Conservation (phyloP, 1,140 invertebrate species). For the Brachystomella parvula region DNA sequence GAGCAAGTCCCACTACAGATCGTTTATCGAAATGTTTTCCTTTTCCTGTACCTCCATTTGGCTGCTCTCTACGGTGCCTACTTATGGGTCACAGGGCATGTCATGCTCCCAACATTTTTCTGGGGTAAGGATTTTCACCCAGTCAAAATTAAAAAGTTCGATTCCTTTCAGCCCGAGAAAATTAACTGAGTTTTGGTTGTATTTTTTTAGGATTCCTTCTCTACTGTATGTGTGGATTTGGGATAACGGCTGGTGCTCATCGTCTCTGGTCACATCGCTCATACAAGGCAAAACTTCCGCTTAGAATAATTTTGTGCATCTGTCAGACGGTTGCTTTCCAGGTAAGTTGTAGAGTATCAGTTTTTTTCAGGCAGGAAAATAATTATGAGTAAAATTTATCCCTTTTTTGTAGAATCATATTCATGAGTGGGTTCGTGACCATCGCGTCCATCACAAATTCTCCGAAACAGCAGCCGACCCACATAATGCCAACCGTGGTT, state of each 20-base stretch:
- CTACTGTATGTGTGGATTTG: constrained; percentile 44
- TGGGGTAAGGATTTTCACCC: constrained; percentile 56
- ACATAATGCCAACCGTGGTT: constrained; percentile 69
- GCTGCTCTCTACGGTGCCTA: constrained; percentile 77
- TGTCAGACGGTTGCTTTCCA: constrained; percentile 51
- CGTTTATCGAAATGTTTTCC: constrained; percentile 86
- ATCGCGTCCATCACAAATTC: constrained; percentile 59
- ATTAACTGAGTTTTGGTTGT: not conserved
- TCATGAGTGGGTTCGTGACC: constrained; percentile 56
- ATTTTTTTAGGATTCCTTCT: constrained; percentile 29
- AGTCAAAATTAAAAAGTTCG: no score
- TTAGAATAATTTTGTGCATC: constrained; percentile 48
- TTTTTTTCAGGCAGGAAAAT: not conserved
- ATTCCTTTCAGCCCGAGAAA: not conserved
- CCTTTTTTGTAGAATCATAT: constrained; percentile 49
- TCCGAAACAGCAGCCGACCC: constrained; percentile 59
- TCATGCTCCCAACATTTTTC: constrained; percentile 55
- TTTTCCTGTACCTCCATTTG: constrained; percentile 77
- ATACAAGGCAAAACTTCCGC: constrained; percentile 53
- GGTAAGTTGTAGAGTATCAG: constrained; percentile 38
- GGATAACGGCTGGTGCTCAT: constrained; percentile 55
- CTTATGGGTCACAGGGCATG: constrained; percentile 55
- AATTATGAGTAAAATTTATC: not conserved
- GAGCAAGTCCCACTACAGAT: constrained; percentile 46
- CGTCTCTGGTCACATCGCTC: constrained; percentile 55